A percentile compares a stretch with the other conserved stretches of the same genome.
These are phyloP conservation scores for Nemotelus nigrinus DNA, from an alignment of 2,888 invertebrate genomes.

Conservation along the genomic window DNA sequence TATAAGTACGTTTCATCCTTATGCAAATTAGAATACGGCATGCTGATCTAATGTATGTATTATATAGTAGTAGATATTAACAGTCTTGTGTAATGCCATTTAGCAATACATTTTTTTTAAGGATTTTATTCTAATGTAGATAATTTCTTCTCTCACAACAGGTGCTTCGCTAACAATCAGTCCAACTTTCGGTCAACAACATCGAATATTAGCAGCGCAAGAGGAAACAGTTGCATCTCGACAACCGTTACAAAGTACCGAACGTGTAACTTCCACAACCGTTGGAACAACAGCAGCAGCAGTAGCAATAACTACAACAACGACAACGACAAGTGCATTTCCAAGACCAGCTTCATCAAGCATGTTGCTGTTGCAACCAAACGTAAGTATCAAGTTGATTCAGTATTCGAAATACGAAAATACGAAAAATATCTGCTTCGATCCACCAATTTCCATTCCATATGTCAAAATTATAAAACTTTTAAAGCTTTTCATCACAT, in stretches of 20 bases:
- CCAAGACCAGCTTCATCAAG: constrained; percentile 69
- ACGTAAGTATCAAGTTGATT: constrained; percentile 70
- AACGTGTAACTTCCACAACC: constrained; percentile 48
- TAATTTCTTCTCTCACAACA: constrained; percentile 46
- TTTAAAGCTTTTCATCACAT: too few species aligned
- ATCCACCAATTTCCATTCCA: too few species aligned
- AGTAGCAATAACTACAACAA: constrained; percentile 50
- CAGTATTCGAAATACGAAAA: too few species aligned
- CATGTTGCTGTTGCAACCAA: constrained; percentile 94
- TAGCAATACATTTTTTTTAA: too few species aligned
- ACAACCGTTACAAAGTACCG: constrained; percentile 26
- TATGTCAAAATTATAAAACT: too few species aligned
- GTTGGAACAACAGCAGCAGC: constrained; percentile 49
- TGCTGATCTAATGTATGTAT: constrained; percentile 1
- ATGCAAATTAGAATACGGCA: not conserved
- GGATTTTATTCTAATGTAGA: too few species aligned
- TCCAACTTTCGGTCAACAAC: constrained; percentile 47
- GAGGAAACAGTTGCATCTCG: constrained; percentile 38
- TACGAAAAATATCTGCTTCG: too few species aligned
- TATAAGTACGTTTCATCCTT: not conserved
- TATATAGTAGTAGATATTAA: not conserved
- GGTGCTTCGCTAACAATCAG: constrained; percentile 54
- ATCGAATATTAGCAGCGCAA: constrained; percentile 22
- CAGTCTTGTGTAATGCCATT: not conserved
- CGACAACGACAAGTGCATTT: constrained; percentile 46